A percentile compares a stretch with the other conserved stretches of the same genome.
These are phyloP conservation scores for Tipula confusa DNA, from an alignment of 2,888 invertebrate genomes.

Conservation along the genomic window DNA sequence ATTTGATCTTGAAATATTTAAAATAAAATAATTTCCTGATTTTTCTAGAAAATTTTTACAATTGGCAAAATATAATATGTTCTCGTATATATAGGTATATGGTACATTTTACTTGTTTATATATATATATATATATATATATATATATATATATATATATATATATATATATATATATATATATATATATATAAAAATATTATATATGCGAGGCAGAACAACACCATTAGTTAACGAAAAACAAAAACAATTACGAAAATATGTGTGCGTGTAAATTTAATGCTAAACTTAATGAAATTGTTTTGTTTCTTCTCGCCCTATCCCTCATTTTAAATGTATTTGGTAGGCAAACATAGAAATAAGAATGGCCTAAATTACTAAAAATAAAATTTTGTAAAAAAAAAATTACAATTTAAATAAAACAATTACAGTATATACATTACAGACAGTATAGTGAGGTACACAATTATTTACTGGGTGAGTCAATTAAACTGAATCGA, in stretches of 20 bases:
- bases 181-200: background rate
- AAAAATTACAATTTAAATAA: background rate
- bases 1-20: background rate
- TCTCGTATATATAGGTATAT: background rate
- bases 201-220: background rate
- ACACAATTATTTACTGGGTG: too few relatives aligned
- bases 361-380: constrained; percentile 20
- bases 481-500: too few relatives aligned
- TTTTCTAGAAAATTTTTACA: background rate
- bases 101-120: too few relatives aligned
- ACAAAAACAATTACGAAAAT: background rate
- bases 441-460: background rate
- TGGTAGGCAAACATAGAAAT: background rate
- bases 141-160: background rate
- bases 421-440: background rate
- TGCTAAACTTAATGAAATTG: background rate
- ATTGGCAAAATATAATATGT: background rate
- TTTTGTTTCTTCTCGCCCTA: background rate
- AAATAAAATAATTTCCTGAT: background rate
- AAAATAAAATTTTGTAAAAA: too few relatives aligned
- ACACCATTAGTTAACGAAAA: background rate
- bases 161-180: background rate
- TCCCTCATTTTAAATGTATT: background rate
- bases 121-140: too few relatives aligned
- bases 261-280: background rate